phyloP scores from a whole-genome alignment of 2,888 invertebrate genomes.

The Alviniconcha strummeri region DNA sequence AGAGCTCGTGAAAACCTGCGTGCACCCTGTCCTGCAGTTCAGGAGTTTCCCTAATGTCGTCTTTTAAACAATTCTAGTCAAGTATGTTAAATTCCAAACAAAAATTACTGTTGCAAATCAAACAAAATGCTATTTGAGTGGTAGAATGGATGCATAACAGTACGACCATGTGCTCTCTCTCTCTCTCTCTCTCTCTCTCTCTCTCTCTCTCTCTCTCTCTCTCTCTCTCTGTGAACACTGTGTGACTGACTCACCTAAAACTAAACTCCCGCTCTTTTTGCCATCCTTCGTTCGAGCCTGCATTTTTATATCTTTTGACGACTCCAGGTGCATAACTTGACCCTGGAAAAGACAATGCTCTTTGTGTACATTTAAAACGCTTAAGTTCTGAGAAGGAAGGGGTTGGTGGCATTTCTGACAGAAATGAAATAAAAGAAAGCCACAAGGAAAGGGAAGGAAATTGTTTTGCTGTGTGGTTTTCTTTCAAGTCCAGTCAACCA shows the following conservation, averaged over 20 bases:
- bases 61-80: no score
- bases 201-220: not conserved
- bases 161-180: not conserved
- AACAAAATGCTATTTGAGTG: no score
- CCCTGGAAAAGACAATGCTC: not conserved
- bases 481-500: no score
- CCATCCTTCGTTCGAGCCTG: not conserved
- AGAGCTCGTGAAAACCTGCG: not conserved
- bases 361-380: no score
- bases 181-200: conserved; percentile 12
- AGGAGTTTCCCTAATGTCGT: not conserved
- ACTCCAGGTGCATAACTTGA: conserved; percentile 20
- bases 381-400: no score
- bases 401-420: not conserved
- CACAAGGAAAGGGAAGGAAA: not conserved
- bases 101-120: no score
- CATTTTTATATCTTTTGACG: conserved; percentile 20
- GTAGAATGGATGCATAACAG: no score
- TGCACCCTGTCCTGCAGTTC: not conserved
- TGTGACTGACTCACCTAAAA: conserved; percentile 22
- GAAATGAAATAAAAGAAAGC: not conserved
- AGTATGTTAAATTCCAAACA: no score
- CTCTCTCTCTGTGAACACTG: not conserved
- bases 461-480: no score
- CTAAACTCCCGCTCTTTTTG: conserved; percentile 15